These are phyloP conservation scores for Drosophila oshimai DNA, from an alignment of 1,140 invertebrate genomes.

Conservation along the genomic window DNA sequence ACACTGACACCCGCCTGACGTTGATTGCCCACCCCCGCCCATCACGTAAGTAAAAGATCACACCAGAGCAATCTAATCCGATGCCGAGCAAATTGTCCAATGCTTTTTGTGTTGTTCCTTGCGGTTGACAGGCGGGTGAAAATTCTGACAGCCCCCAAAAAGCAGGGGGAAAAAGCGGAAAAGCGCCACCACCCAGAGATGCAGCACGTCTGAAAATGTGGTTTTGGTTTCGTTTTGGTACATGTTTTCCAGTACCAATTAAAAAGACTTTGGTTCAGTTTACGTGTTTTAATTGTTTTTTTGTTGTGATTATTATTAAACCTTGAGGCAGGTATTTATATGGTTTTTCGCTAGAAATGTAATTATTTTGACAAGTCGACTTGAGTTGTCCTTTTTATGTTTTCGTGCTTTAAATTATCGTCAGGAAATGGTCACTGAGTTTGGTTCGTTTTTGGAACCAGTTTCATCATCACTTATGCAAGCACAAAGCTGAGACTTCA, in stretches of 20 bases:
- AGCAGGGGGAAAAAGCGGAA: background rate
- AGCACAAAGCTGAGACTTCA: background rate
- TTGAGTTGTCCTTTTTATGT: no score
- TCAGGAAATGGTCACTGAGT: no score
- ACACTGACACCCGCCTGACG: constrained; percentile 43
- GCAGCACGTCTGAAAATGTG: background rate
- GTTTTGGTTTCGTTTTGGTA: background rate
- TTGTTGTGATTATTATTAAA: no score
- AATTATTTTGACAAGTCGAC: no score
- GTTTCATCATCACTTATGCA: no score
- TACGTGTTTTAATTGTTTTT: no score
- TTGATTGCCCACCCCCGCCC: constrained; percentile 47
- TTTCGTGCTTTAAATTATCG: no score
- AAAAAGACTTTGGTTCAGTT: background rate
- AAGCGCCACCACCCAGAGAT: background rate
- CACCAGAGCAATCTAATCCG: constrained; percentile 35
- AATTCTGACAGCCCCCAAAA: constrained; percentile 14
- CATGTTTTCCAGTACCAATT: background rate
- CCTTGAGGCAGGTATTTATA: no score
- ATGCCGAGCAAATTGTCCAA: constrained; percentile 44
- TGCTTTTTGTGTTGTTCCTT: constrained; percentile 40
- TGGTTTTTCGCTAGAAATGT: no score
- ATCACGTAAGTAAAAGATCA: constrained; percentile 27
- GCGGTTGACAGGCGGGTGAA: constrained; percentile 50
- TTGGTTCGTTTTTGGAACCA: no score